phyloP scores from a whole-genome alignment of 2,797 vertebrate species.

The Chloroceryle amazona region DNA sequence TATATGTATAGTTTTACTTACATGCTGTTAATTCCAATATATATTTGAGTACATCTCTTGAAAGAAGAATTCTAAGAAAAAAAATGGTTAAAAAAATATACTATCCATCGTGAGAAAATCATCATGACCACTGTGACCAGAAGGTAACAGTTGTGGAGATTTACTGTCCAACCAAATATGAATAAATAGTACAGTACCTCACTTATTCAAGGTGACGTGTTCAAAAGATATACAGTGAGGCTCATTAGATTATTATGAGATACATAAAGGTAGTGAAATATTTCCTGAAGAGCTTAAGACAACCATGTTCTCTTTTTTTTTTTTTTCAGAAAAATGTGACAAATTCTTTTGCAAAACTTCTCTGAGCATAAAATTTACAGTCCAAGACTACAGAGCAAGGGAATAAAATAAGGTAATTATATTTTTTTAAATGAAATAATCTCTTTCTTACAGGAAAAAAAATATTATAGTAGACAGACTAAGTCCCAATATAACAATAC shows the following conservation, averaged over 20 bases:
- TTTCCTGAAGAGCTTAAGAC: not conserved
- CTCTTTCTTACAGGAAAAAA: not conserved
- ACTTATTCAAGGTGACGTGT: slow-evolving; percentile 24
- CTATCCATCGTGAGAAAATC: not conserved
- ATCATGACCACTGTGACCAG: not conserved
- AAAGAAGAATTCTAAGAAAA: not conserved
- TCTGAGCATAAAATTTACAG: not conserved
- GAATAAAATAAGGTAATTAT: not conserved
- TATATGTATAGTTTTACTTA: not conserved
- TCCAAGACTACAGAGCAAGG: not conserved
- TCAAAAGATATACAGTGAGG: not conserved
- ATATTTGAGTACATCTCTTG: not conserved
- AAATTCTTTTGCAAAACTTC: not conserved
- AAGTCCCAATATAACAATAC: not conserved
- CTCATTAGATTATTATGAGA: not conserved
- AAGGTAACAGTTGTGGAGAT: not conserved
- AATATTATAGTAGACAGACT: not conserved
- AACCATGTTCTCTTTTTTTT: not conserved
- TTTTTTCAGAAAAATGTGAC: not conserved
- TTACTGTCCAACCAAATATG: not conserved
- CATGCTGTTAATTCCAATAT: not conserved
- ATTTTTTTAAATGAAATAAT: not conserved
- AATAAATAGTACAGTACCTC: not conserved
- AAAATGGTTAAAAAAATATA: not conserved
- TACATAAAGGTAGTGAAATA: not conserved